Base-by-base conservation (phyloP, 2,113 vertebrate species). In the Craseonycteris thonglongyai region DNA sequence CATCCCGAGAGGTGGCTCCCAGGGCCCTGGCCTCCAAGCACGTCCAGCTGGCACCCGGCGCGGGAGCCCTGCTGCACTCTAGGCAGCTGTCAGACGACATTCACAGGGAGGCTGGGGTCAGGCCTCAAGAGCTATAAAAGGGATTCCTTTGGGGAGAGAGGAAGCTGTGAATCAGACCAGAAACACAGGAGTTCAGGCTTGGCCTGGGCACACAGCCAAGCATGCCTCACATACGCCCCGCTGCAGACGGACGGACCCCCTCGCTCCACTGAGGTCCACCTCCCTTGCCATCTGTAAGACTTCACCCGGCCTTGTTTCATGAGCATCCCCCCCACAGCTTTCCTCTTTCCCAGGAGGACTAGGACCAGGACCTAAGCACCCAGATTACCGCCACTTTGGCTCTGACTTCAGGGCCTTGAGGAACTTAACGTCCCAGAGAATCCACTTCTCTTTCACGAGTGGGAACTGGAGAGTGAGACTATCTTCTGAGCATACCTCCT, bases 11-110 rank as follows among this genome's bases (percentile, higher is more conserved):
- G 54, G 93, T 86, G 85, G 88, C 95, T 91, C 88, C 92, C 86
- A 63, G 74, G 75, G 59, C 69, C 61, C 72, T 3, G 0, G 89
- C 82, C 22, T 14, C 96, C 75, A 69, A 84, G 72, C 94, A 81
- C 49, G 9, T 75, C 97, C 97, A 95, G 94, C 97, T 96, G 95
- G 95, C 94, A 94, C 69, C 85, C 24, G 28, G 82, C 19, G 15
- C 76, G 35, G 88, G 49, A 69, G 58, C 78, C 5, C 0, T 22
- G 47, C 88, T 72, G 42, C 63, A 3, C 88, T 89, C 81, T 6
- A 1, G 5, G 58, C 95, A 96, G 91, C 96, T 95, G 96, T 96
- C 93, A 65, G 93, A 56, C 19, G 26, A 83, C 71, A 47, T 88
- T 96, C 93, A 10, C 88, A n/a, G 95, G 87, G 95, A 94, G 6